Base-by-base conservation (phyloP, 1,140 invertebrate species). In the Chrysomallon squamiferum region DNA sequence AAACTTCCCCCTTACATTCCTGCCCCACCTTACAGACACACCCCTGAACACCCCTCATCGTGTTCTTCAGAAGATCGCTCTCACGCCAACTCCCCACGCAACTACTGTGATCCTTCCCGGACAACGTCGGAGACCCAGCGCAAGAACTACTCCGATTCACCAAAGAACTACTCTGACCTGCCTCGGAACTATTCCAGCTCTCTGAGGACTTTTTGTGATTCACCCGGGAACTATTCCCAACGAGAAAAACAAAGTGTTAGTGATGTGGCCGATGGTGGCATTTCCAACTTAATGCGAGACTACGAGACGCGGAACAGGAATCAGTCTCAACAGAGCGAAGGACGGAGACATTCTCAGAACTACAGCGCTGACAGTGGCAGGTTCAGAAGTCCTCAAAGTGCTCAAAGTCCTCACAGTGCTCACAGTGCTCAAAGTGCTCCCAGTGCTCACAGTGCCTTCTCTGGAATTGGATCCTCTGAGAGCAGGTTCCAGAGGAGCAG, bases 21-120 rank as follows among this genome's bases (percentile, higher is more conserved):
- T 3, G 65, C 75, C 11, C 80, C 80, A 25, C 80, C 80, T 3
- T 80, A 81, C 64, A 61, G 67, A 61, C 62, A 68, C 38, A 65
- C 72, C n/a, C 38, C 43, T 18, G 66, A 62, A 20, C 54, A 50
- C n/a, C 38, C 33, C 2, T 62, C 66, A 18, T 62, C 50, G 38
- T 43, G 45, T 29, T 62, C 66, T 2, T 68, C 66, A 27, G 60
- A 49, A 15, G 50, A 54, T 20, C 41, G 52, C n/a, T 50, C 33
- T 7, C 62, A 59, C 32, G 57, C 50, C 32, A 52, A 62, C 35
- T 62, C 66, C 1, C 61, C 66, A 27, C 57, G 59, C 15, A 35
- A 49, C 25, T 27, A 18, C 22, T 20, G 29, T 7, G 59, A 54
- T 29, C 43, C 38, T 30, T 33, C 58, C 18, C 58, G 38, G 11